Percentiles rank a stretch among this genome's conserved stretches.
These are phyloP conservation scores for Hydrolagus colliei DNA, from an alignment of 2,797 vertebrate genomes.

Conservation along the genomic window DNA sequence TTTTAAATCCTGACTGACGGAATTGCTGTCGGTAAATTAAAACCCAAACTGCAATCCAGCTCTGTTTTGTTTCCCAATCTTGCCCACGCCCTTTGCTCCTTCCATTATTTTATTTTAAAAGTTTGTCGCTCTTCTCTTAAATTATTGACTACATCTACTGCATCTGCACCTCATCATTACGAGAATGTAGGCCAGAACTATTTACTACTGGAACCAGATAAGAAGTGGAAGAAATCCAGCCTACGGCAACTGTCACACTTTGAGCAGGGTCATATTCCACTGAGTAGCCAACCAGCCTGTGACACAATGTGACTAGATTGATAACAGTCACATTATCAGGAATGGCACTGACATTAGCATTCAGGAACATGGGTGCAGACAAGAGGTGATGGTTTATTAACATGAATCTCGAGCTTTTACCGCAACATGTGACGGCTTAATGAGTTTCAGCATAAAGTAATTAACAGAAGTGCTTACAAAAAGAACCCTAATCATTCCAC, in stretches of 20 bases:
- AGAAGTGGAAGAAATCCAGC: background rate
- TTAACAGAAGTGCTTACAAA: constrained; percentile 5
- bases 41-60: background rate
- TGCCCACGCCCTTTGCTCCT: background rate
- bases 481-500: constrained; percentile 9
- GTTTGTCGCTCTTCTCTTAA: background rate
- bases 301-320: constrained; percentile 17
- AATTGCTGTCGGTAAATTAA: background rate
- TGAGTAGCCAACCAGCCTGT: background rate
- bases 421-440: constrained; percentile 21
- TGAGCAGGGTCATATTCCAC: background rate
- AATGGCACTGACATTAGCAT: constrained; percentile 19
- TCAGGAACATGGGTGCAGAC: background rate
- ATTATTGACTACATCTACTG: constrained; percentile 6
- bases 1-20: background rate
- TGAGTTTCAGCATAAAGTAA: constrained; percentile 22
- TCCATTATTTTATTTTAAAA: background rate
- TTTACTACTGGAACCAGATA: background rate
- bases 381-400: constrained; percentile 4
- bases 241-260: background rate
- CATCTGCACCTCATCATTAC: background rate
- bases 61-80: background rate
- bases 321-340: constrained; percentile 17
- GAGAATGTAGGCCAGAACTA: background rate
- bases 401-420: constrained; percentile 13